These are phyloP conservation scores for Otolemur crassicaudatus DNA, from an alignment of 2,797 vertebrate species.

Conservation along the genomic window DNA sequence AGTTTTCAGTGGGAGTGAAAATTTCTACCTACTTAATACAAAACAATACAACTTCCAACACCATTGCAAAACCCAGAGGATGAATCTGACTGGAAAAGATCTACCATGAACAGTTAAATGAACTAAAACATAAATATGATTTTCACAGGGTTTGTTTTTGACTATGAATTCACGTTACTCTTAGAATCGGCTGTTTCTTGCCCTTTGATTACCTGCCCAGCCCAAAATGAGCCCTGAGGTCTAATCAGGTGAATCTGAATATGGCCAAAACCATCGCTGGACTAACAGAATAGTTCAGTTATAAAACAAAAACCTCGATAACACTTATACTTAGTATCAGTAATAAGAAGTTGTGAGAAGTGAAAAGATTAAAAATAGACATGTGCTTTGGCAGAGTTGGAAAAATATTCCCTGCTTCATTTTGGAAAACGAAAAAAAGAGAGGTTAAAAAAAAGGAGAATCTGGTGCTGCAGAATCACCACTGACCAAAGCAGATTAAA, in stretches of 20 bases:
- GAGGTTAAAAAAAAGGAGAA: not conserved
- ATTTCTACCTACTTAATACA: not conserved
- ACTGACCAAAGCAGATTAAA: accelerated
- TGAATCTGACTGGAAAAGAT: not conserved
- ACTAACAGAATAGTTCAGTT: not conserved
- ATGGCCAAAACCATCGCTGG: not conserved
- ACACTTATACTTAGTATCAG: not conserved
- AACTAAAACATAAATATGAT: not conserved
- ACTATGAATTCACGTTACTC: not conserved
- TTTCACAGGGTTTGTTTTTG: not conserved
- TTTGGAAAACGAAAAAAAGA: not conserved
- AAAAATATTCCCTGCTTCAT: not conserved
- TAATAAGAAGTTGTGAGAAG: not conserved
- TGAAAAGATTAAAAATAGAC: not conserved
- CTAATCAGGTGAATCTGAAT: not conserved
- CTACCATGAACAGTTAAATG: not conserved
- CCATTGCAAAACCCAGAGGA: not conserved
- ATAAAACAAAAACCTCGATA: not conserved
- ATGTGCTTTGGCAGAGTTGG: not conserved
- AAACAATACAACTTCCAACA: constrained; percentile 9
- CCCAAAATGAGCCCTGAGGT: not conserved
- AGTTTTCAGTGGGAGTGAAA: not conserved
- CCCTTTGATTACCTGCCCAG: not conserved
- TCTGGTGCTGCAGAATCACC: accelerated
- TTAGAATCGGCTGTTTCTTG: not conserved